Conservation (phyloP, 1,140 invertebrate genomes). For the Bombus pascuorum region DNA sequence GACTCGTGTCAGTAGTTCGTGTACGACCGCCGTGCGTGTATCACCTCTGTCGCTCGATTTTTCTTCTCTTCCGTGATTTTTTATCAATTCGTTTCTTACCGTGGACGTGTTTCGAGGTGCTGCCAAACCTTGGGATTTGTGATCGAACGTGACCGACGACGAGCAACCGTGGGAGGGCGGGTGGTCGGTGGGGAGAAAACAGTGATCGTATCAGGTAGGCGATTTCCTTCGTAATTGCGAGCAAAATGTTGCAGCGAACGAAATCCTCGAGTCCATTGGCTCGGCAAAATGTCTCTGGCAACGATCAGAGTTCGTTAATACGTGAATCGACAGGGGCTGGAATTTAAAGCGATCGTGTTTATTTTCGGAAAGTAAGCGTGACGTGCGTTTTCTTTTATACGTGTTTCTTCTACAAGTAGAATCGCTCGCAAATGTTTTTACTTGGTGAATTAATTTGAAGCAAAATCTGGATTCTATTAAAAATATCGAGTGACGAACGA, state of each 20-base stretch:
- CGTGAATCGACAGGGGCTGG: neutral
- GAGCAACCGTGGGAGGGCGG: neutral
- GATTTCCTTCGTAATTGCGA: constrained; percentile 2
- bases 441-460: neutral
- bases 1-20: constrained; percentile 57
- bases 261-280: no score
- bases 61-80: neutral
- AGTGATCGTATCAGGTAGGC: neutral
- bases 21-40: constrained; percentile 21
- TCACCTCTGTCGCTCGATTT: accelerated
- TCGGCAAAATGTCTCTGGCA: no score
- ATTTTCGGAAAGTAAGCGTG: neutral
- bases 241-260: no score
- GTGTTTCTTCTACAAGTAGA: no score
- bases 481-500: neutral
- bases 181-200: no score
- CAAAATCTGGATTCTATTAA: neutral
- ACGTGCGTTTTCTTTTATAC: neutral
- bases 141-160: neutral
- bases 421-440: neutral
- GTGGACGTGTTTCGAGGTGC: neutral
- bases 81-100: neutral
- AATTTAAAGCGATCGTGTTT: neutral
- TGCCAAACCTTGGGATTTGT: neutral
- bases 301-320: neutral